Evolutionary conservation across 2,888 invertebrate species (phyloP), one percentile per base, ranked within the genome.

Genomic region (Sepiola atlantica): DNA sequence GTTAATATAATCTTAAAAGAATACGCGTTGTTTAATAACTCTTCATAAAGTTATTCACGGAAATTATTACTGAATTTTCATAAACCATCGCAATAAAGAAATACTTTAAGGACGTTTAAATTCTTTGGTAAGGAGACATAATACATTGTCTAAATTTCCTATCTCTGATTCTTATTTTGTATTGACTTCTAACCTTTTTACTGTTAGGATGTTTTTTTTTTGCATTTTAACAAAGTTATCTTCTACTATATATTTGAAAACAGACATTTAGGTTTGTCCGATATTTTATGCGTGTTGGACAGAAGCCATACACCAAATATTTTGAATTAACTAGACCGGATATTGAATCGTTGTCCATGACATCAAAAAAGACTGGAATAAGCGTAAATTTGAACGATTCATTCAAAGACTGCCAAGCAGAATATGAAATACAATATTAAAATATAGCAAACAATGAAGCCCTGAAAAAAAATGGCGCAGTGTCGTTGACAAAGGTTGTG

Each of bases 61-160:
- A 77, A 12, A 77, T 12, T n/a, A 77, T 77, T 32, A 32, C 77
- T n/a, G 16, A 77, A 77, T 32, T 12, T n/a, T 14, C n/a, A 28
- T 61, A 77, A n/a, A 14, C 32, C 3, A 8, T 77, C n/a, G 16
- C 0, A n/a, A 8, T 2, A 77, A 77, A 77, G 12, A 14, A n/a
- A 32, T 77, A 12, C n/a, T 32, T 45, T 4, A 2, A 57, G 14
- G 6, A 12, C 77, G 0, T 14, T 32, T 77, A n/a, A 14, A n/a
- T 77, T 77, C 32, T n/a, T 77, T 32, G n/a, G 10, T n/a, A 4
- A n/a, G n/a, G 4, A 77, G 77, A 12, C n/a, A 77, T 77, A 77
- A 77, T n/a, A 77, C n/a, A 77, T 77, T 77, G n/a, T n/a, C 77
- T 77, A n/a, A 77, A 77, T n/a, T n/a, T 77, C n/a, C 77, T 77